phyloP scores from a whole-genome alignment of 2,797 vertebrate species.

The Periparus ater region DNA sequence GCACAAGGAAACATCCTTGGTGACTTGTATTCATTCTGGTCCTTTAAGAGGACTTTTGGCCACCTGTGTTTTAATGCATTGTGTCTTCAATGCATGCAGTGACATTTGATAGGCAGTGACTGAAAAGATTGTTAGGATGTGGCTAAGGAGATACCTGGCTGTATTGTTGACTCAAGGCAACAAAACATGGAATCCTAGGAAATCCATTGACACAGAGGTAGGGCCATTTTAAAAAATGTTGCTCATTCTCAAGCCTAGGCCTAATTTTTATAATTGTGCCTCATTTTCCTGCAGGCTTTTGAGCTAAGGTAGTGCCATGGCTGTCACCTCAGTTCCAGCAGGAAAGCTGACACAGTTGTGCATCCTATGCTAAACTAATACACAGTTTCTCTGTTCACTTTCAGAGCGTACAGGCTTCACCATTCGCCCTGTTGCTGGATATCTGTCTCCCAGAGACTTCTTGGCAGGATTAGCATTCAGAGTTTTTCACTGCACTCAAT shows the following conservation, averaged over 20 bases:
- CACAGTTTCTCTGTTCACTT: not conserved
- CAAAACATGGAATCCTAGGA: not conserved
- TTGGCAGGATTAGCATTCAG: slow-evolving; percentile 96
- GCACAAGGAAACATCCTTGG: not conserved
- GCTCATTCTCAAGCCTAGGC: not conserved
- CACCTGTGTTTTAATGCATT: not conserved
- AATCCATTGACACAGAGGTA: not conserved
- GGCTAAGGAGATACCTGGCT: not conserved
- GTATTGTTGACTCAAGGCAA: not conserved
- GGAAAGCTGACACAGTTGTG: not conserved
- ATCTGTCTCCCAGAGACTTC: slow-evolving; percentile 95
- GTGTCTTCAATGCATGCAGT: not conserved
- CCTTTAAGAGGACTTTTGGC: not conserved
- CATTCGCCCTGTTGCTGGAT: slow-evolving; percentile 95
- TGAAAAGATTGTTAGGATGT: not conserved
- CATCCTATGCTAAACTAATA: not conserved
- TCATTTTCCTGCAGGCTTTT: not conserved
- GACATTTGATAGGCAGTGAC: not conserved
- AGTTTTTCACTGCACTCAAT: slow-evolving; percentile 98
- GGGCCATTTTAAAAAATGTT: not conserved
- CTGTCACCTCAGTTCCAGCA: not conserved
- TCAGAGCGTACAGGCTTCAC: slow-evolving; percentile 93
- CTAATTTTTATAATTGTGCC: not conserved
- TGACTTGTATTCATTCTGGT: not conserved
- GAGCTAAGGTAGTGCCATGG: not conserved